Base-by-base conservation (phyloP, 2,888 invertebrate species). In the Flexamia atlantica region DNA sequence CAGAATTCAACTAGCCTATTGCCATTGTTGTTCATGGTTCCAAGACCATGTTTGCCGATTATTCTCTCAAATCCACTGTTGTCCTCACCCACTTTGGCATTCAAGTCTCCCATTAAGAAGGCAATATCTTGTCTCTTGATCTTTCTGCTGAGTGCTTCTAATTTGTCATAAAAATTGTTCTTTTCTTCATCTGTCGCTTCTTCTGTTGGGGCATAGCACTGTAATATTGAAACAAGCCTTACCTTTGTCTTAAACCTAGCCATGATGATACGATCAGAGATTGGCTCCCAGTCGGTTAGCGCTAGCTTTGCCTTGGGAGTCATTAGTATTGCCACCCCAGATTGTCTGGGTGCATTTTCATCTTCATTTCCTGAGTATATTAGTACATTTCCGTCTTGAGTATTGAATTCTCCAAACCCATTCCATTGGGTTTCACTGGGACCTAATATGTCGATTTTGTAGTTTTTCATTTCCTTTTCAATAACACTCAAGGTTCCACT, bases 161-260 rank as follows among this genome's bases (percentile, higher is more conserved):
- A 53, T 28, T 36, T 14, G 14, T 79, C 81, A 84, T 79, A 79
- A 40, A 85, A 85, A 25, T 20, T 23, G 14, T 57, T 64, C 76
- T 85, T 85, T 25, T 83, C 83, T 20, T 68, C 42, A 0, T 50
- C 81, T 12, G 60, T 57, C 10, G 85, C 84, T 9, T 68, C 72
- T 23, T 84, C 84, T 1, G 83, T 85, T 28, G 85, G 84, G 12
- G 84, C 84, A 79, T 85, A 85, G 64, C 82, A 85, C 70, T 83
- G 83, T 14, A 85, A 30, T 28, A 84, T 74, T 28, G 76, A 81
- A 7, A 85, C n/a, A 32, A 85, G 85, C 3, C 85, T 53, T 14
- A 80, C 42, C 9, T 14, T 60, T 12, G 83, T 36, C 25, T 72
- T 82, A 36, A 85, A 83, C 12, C 72, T 23, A 5, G 83, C 81